These are phyloP conservation scores for Epistrophe grossulariae DNA, from an alignment of 2,888 invertebrate species.

Conservation along the genomic window DNA sequence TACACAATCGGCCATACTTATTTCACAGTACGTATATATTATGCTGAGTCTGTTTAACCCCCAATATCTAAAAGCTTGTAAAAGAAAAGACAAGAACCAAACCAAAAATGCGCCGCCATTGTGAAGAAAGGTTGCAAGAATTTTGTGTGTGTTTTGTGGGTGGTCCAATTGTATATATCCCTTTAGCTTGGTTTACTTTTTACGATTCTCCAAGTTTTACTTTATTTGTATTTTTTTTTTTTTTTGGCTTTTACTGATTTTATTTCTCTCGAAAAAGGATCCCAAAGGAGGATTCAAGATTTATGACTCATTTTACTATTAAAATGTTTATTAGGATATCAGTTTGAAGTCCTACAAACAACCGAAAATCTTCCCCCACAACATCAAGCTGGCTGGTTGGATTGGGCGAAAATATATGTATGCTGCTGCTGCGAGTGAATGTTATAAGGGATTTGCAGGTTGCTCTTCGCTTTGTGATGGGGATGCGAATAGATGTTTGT, in stretches of 20 bases:
- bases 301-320: constrained; percentile 76
- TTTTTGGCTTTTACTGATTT: constrained; percentile 44
- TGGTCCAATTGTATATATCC: constrained; percentile 40
- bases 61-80: constrained; percentile 36
- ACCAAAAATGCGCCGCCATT: constrained; percentile 37
- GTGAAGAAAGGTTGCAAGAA: constrained; percentile 30
- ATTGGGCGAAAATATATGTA: neutral
- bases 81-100: constrained; percentile 34
- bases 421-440: neutral
- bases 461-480: constrained; percentile 34
- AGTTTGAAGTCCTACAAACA: constrained; percentile 38
- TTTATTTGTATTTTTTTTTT: constrained; percentile 11
- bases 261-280: constrained; percentile 64
- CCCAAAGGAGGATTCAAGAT: constrained; percentile 73
- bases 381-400: neutral
- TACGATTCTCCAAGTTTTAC: constrained; percentile 50
- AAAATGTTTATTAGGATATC: constrained; percentile 75
- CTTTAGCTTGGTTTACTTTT: constrained; percentile 57
- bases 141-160: constrained; percentile 14
- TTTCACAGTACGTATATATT: constrained; percentile 47
- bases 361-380: neutral
- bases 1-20: constrained; percentile 67
- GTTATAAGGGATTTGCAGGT: constrained; percentile 46
- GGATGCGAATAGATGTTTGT: constrained; percentile 16
- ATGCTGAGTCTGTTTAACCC: constrained; percentile 44